These are phyloP conservation scores for Corvus hawaiiensis DNA, from an alignment of 2,113 vertebrate species.

Conservation along the genomic window DNA sequence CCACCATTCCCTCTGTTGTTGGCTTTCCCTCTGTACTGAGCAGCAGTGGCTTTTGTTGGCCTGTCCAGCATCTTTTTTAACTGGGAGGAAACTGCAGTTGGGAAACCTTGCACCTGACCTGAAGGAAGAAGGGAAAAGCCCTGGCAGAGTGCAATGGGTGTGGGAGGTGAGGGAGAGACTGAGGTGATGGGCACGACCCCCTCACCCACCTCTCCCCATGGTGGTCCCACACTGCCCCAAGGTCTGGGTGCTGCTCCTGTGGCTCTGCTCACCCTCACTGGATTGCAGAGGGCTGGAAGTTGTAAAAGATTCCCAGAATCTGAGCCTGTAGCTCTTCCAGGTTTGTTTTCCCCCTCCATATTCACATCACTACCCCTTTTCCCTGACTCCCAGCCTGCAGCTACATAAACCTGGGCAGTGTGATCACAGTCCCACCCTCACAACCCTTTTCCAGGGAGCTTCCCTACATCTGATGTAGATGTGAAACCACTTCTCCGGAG, in stretches of 20 bases:
- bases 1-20: background rate
- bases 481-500: background rate
- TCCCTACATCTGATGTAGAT: accelerated
- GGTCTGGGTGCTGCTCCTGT: background rate
- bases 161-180: accelerated
- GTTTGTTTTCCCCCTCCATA: background rate
- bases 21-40: background rate
- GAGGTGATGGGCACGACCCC: background rate
- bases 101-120: accelerated
- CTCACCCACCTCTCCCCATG: accelerated
- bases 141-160: background rate
- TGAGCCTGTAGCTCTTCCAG: background rate
- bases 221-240: background rate
- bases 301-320: background rate
- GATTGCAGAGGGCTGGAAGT: background rate
- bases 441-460: background rate
- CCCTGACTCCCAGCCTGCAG: background rate
- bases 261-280: background rate
- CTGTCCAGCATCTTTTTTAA: background rate
- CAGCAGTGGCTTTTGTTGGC: background rate
- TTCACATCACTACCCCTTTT: background rate
- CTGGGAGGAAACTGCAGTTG: background rate
- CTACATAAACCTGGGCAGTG: background rate
- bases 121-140: background rate
- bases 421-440: background rate